Evolutionary conservation across 2,888 invertebrate species (phyloP).

Genomic region (Lacanobia wlatinum): DNA sequence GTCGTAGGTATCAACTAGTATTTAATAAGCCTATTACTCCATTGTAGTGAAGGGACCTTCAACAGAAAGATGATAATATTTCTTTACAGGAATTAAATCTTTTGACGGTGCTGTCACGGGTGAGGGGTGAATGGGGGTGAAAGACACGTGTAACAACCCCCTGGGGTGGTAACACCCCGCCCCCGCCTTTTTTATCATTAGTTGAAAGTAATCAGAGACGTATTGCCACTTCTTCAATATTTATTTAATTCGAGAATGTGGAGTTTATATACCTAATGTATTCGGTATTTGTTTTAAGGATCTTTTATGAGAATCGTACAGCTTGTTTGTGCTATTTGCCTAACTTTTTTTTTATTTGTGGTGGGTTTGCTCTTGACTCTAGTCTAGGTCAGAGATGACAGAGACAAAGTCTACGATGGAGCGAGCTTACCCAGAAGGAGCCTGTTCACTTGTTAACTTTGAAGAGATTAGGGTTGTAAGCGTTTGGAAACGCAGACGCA

Average conservation of each 20-base stretch:
- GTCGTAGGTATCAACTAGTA: no score
- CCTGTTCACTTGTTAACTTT: no score
- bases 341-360: no score
- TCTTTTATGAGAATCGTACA: background rate
- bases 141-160: constrained; percentile 50
- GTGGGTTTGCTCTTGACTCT: no score
- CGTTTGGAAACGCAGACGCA: no score
- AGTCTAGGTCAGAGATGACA: no score
- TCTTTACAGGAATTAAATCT: constrained; percentile 52
- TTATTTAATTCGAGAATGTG: constrained; percentile 12
- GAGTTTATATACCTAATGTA: background rate
- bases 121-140: constrained; percentile 17
- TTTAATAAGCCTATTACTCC: constrained; percentile 23
- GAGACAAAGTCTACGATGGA: no score
- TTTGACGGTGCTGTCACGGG: constrained; percentile 28
- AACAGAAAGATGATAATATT: constrained; percentile 42
- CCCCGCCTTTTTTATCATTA: constrained; percentile 39
- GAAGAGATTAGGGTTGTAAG: no score
- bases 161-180: background rate
- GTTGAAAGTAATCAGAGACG: constrained; percentile 42
- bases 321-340: no score
- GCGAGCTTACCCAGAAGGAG: no score
- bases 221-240: constrained; percentile 9
- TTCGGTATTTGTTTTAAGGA: background rate
- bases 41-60: constrained; percentile 7